Evolutionary conservation across 2,888 invertebrate species (phyloP).

Genomic region (Hemistola chrysoprasaria): DNA sequence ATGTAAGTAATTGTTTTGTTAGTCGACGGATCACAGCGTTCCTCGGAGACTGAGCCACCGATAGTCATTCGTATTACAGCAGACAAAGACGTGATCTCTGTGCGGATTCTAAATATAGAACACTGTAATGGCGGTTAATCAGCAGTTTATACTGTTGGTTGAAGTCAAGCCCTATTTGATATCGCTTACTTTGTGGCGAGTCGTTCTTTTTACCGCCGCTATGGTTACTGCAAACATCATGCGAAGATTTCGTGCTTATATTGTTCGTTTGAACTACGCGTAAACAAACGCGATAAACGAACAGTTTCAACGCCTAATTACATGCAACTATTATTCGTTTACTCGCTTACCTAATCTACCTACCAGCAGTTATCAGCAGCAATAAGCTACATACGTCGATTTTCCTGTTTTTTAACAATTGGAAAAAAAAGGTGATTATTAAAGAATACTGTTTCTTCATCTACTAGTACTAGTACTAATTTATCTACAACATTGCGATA

Average conservation of each 20-base stretch:
- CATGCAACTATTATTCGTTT: constrained; percentile 21
- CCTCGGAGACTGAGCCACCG: constrained; percentile 44
- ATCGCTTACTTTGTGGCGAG: constrained; percentile 35
- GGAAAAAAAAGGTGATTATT: too few species aligned
- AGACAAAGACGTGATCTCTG: constrained; percentile 79
- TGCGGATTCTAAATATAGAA: constrained; percentile 76
- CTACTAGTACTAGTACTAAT: too few species aligned
- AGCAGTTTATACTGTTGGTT: constrained; percentile 70
- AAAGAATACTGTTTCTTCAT: too few species aligned
- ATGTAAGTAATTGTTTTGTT: constrained; percentile 61
- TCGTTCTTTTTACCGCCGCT: constrained; percentile 36
- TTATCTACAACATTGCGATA: too few species aligned
- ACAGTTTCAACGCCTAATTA: constrained; percentile 21
- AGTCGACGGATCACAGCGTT: constrained; percentile 41
- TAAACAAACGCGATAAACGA: constrained; percentile 43
- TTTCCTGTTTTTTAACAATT: background rate
- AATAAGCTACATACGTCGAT: constrained; percentile 1
- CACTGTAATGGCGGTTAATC: constrained; percentile 74
- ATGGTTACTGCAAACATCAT: constrained; percentile 37
- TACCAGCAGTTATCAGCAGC: too few species aligned
- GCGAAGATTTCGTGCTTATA: constrained; percentile 41
- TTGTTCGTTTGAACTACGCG: constrained; percentile 29
- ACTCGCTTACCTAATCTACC: constrained; percentile 9
- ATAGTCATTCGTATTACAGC: constrained; percentile 70
- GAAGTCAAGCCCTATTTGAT: constrained; percentile 52